Conservation (phyloP, 2,888 invertebrate genomes). For the Hedya salicella region DNA sequence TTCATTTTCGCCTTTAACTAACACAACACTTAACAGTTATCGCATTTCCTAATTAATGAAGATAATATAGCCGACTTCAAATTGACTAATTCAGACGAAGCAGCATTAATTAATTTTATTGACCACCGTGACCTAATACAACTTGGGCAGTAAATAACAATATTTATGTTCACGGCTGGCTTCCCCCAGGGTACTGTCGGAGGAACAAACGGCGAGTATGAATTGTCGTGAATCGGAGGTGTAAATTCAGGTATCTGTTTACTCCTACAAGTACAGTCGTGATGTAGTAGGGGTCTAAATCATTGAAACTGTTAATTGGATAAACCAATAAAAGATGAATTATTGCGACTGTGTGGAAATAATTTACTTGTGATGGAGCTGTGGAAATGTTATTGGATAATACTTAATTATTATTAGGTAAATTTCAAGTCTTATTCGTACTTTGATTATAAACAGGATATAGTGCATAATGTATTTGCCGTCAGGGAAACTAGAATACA, state of each 20-base stretch:
- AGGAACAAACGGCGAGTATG: constrained; percentile 24
- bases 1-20: no score
- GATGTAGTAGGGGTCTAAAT: not conserved
- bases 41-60: not conserved
- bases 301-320: constrained; percentile 27
- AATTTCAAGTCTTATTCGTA: no score
- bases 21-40: no score
- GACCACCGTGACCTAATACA: constrained; percentile 20
- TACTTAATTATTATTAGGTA: no score
- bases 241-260: constrained; percentile 22
- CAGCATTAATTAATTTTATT: constrained; percentile 28
- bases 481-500: no score
- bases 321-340: constrained; percentile 3
- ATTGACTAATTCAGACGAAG: constrained; percentile 7
- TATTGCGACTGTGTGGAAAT: not conserved
- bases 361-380: not conserved
- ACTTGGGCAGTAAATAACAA: constrained; percentile 29
- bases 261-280: constrained; percentile 18
- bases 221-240: constrained; percentile 23
- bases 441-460: no score
- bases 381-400: not conserved
- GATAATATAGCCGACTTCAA: constrained; percentile 1
- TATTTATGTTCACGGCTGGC: constrained; percentile 23
- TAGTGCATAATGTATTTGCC: no score
- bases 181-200: constrained; percentile 26